Conservation (phyloP, 35 echinoderm and acorn worm species). For the Apostichopus parvimensis region DNA sequence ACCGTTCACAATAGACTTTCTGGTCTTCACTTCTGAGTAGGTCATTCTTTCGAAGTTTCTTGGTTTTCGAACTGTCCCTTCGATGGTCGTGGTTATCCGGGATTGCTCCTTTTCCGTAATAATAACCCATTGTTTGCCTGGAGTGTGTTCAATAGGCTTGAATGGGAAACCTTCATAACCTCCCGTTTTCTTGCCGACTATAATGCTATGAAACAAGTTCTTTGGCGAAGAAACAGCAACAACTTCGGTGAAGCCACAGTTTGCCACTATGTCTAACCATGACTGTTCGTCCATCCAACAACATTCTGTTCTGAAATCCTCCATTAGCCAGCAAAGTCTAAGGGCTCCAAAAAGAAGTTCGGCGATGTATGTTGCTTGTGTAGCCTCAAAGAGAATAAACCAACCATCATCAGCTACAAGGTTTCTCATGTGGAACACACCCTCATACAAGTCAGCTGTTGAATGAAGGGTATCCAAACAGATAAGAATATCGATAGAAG, state of each 20-base stretch:
- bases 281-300: conserved; percentile 75
- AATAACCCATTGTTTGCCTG: conserved; percentile 55
- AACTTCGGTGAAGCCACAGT: conserved; percentile 78
- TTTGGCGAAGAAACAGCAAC: conserved; percentile 71
- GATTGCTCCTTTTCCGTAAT: conserved; percentile 25
- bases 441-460: conserved; percentile 67
- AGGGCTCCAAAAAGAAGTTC: conserved; percentile 87
- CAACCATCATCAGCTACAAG: conserved; percentile 78
- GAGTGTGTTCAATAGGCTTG: conserved; percentile 26
- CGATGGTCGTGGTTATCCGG: neutral
- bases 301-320: conserved; percentile 76
- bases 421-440: conserved; percentile 73
- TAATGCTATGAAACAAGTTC: conserved; percentile 84
- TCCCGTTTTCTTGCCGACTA: conserved; percentile 64
- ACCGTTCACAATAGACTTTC: conserved; percentile 12
- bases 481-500: conserved; percentile 79
- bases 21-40: neutral
- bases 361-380: conserved; percentile 68
- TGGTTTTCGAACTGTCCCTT: neutral
- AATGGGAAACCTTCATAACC: conserved; percentile 30
- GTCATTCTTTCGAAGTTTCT: neutral
- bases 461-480: conserved; percentile 94
- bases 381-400: conserved; percentile 84
- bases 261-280: conserved; percentile 60
- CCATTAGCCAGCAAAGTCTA: conserved; percentile 77